These are phyloP conservation scores for Drosophila prolongata DNA, from an alignment of 2,888 invertebrate genomes.

Conservation along the genomic window DNA sequence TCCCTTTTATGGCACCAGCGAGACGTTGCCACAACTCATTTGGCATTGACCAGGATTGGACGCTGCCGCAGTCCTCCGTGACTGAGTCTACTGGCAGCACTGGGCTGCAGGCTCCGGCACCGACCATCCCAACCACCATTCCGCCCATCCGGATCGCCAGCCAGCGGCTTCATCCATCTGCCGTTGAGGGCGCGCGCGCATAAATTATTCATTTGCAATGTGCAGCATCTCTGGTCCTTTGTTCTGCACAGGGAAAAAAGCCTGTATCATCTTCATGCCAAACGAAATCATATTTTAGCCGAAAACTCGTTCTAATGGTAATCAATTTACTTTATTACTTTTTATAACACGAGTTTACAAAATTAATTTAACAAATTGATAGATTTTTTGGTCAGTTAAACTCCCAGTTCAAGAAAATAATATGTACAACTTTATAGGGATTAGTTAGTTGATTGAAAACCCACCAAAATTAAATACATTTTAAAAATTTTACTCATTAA, in stretches of 20 bases:
- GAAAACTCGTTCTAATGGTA: too few relatives aligned
- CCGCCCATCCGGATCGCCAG: conserved; percentile 21
- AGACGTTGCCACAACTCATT: conserved; percentile 77
- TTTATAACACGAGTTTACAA: too few relatives aligned
- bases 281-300: too few relatives aligned
- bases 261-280: too few relatives aligned
- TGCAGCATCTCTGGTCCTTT: conserved; percentile 59
- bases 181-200: conserved; percentile 69
- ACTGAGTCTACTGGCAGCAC: conserved; percentile 51
- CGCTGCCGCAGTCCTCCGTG: conserved; percentile 46
- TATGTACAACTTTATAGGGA: too few relatives aligned
- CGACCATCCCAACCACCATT: background rate
- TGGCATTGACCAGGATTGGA: conserved; percentile 69
- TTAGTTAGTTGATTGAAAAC: too few relatives aligned
- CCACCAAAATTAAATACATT: too few relatives aligned
- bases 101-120: conserved; percentile 13
- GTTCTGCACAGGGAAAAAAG: conserved; percentile 9
- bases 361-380: too few relatives aligned
- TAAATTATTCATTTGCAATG: conserved; percentile 80
- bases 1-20: conserved; percentile 72
- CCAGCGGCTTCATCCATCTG: conserved; percentile 64
- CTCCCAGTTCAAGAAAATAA: too few relatives aligned
- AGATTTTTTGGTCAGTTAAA: too few relatives aligned
- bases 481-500: too few relatives aligned
- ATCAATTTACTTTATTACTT: too few relatives aligned